These are phyloP conservation scores for Tolypeutes matacus DNA, from an alignment of 2,797 vertebrate genomes.

Conservation along the genomic window DNA sequence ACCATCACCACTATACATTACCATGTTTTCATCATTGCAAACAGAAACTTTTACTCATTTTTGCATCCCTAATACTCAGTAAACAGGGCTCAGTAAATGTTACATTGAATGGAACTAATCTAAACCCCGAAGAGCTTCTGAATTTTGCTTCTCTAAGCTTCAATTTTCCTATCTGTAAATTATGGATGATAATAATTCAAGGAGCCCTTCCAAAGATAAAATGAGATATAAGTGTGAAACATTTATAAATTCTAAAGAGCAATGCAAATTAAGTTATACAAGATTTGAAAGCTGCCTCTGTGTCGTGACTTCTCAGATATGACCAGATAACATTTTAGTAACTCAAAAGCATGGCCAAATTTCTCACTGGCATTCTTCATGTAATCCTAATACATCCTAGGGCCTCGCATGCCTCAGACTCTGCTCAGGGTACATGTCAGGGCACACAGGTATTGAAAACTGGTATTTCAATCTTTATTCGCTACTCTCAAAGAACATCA, in stretches of 20 bases:
- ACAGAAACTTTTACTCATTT: not conserved
- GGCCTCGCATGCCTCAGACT: not conserved
- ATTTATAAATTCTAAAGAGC: constrained; percentile 50
- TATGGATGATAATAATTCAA: constrained; percentile 54
- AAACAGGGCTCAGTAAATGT: not conserved
- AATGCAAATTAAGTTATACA: constrained; percentile 47
- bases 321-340: constrained; percentile 4
- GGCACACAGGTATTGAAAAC: not conserved
- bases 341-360: not conserved
- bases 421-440: not conserved
- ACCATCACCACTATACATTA: no score
- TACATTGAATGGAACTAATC: constrained; percentile 54
- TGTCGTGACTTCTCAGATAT: constrained; percentile 1
- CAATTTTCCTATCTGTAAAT: constrained; percentile 42
- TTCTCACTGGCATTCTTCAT: constrained; percentile 8
- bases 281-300: constrained; percentile 29
- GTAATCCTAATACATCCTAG: not conserved
- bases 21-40: no score
- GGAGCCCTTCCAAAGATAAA: constrained; percentile 63
- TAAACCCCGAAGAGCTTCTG: constrained; percentile 47
- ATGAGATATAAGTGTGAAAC: constrained; percentile 33
- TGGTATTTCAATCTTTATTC: not conserved
- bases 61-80: not conserved
- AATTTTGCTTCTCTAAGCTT: constrained; percentile 48
- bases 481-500: not conserved